Evolutionary conservation across 2,888 invertebrate genomes (phyloP).

Genomic region (Cacoxenus indagator): DNA sequence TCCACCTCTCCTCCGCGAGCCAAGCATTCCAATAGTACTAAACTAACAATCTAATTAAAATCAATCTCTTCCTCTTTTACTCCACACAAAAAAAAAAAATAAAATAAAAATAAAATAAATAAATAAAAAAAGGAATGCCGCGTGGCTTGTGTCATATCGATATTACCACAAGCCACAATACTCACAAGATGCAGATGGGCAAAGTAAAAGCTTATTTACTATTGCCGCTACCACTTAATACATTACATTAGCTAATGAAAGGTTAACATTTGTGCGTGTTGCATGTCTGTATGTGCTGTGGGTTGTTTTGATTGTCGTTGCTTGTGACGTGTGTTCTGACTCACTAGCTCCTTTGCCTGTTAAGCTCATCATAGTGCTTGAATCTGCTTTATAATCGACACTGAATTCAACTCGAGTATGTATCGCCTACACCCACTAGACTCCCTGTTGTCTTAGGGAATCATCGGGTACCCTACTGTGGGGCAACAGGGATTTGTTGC

Average conservation of each 20-base stretch:
- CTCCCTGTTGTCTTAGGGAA: neutral
- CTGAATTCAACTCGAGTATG: too few relatives aligned
- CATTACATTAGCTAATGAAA: slow-evolving; percentile 2
- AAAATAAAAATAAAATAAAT: neutral
- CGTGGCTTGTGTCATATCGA: neutral
- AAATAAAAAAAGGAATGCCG: neutral
- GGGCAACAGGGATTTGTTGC: neutral
- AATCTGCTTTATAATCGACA: too few relatives aligned
- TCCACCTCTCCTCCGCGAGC: too few relatives aligned
- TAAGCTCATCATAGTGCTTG: too few relatives aligned
- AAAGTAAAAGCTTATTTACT: neutral
- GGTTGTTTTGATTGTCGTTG: too few relatives aligned
- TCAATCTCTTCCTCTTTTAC: neutral
- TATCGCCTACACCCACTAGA: too few relatives aligned
- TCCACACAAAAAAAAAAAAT: neutral
- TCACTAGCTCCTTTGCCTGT: too few relatives aligned
- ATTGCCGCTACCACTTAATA: neutral
- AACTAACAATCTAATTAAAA: slow-evolving; percentile 1
- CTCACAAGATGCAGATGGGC: neutral
- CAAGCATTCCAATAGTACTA: too few relatives aligned
- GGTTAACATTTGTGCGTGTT: neutral
- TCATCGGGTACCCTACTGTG: too few relatives aligned
- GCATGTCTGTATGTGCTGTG: neutral
- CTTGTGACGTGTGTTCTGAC: too few relatives aligned
- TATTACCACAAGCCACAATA: neutral